These are phyloP conservation scores for Stegophylla sp. DNA, from an alignment of 2,888 invertebrate species.

Conservation along the genomic window DNA sequence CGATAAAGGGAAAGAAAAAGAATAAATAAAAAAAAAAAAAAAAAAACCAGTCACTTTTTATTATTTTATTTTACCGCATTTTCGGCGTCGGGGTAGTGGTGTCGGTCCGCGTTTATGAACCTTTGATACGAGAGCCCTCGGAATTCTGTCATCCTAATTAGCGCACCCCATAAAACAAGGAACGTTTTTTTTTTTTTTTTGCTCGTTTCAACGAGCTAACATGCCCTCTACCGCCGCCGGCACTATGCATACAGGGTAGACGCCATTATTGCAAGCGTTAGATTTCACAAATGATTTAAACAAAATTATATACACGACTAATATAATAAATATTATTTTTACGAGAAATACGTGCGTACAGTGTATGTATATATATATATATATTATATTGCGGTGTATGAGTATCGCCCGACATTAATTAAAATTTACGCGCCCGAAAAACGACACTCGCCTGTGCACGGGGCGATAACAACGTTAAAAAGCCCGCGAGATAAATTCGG, in stretches of 20 bases:
- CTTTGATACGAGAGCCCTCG: conserved; percentile 52
- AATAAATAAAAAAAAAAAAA: conserved; percentile 4
- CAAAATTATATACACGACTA: conserved; percentile 17
- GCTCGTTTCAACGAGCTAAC: conserved; percentile 30
- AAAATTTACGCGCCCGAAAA: conserved; percentile 45
- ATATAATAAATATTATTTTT: neutral
- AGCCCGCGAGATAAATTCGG: conserved; percentile 19
- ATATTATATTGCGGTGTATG: neutral
- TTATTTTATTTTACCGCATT: conserved; percentile 39
- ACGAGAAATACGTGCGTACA: neutral
- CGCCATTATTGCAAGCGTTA: conserved; percentile 38
- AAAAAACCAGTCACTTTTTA: conserved; percentile 30
- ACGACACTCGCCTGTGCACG: conserved; percentile 36
- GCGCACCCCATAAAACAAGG: conserved; percentile 46
- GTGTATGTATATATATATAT: neutral
- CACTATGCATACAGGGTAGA: conserved; percentile 4
- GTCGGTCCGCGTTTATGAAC: conserved; percentile 36
- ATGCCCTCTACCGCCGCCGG: neutral
- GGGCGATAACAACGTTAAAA: conserved; percentile 22
- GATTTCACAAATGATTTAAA: conserved; percentile 52
- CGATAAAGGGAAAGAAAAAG: conserved; percentile 15
- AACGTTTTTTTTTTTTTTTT: neutral
- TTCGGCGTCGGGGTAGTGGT: conserved; percentile 13
- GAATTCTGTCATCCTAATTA: conserved; percentile 52
- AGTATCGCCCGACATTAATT: conserved; percentile 33